A percentile compares a stretch with the other conserved stretches of the same genome.
phyloP scores from a whole-genome alignment of 2,797 vertebrate genomes.

The Tragelaphus eurycerus region DNA sequence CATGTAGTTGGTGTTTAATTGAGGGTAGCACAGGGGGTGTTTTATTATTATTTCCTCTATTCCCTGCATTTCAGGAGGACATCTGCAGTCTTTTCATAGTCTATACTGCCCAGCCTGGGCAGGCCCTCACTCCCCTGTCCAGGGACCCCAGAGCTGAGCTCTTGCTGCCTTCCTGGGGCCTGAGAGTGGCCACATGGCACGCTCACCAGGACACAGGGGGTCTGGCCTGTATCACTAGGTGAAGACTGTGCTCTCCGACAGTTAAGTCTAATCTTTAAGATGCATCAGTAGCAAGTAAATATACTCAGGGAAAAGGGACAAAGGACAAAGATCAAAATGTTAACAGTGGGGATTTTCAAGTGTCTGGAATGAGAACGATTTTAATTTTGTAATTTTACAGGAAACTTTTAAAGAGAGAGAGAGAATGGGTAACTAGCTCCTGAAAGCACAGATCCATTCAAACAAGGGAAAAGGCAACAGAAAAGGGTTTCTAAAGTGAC shows the following conservation, averaged over 20 bases:
- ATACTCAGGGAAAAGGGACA: background rate
- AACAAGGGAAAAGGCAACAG: background rate
- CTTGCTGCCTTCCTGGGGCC: background rate
- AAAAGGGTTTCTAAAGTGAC: background rate
- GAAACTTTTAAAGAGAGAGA: background rate
- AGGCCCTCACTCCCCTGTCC: background rate
- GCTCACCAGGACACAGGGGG: background rate
- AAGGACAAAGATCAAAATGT: background rate
- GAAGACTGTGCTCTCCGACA: background rate
- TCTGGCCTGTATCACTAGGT: background rate
- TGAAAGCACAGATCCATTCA: background rate
- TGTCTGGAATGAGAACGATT: background rate
- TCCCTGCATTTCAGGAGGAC: background rate
- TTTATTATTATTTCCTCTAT: background rate
- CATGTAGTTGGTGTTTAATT: background rate
- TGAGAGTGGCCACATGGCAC: fast-evolving
- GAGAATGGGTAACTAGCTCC: background rate
- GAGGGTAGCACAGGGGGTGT: background rate
- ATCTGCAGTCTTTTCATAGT: background rate
- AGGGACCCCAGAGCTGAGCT: background rate
- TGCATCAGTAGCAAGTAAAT: background rate
- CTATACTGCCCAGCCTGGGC: background rate
- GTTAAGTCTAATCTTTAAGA: background rate
- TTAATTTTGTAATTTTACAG: background rate
- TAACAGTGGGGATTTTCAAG: background rate